Evolutionary conservation across 2,888 invertebrate genomes (phyloP).

Genomic region (Agriopis marginaria): DNA sequence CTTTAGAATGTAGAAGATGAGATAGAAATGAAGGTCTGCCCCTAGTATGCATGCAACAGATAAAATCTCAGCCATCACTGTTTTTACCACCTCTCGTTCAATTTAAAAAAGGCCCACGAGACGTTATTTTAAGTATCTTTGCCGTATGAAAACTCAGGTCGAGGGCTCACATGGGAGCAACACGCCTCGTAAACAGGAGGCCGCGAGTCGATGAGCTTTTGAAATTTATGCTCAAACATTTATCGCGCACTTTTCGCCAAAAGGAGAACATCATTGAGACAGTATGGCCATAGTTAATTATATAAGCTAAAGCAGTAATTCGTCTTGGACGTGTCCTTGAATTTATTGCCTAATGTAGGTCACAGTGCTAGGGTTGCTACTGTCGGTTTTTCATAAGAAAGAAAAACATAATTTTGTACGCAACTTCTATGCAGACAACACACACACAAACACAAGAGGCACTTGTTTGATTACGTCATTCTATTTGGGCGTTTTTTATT

Average conservation of each 20-base stretch:
- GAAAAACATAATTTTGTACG: no score
- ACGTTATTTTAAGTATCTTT: conserved; percentile 42
- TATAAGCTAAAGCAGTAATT: not conserved
- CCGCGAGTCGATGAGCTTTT: conserved; percentile 58
- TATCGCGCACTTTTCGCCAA: conserved; percentile 60
- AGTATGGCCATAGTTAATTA: conserved; percentile 3
- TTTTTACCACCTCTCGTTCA: conserved; percentile 24
- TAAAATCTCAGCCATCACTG: conserved; percentile 27
- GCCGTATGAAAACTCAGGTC: conserved; percentile 43
- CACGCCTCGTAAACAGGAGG: conserved; percentile 53
- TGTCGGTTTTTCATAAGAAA: no score
- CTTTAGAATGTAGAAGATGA: no score
- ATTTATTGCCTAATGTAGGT: no score
- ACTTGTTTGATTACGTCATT: no score
- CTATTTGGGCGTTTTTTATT: no score
- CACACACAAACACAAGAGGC: no score
- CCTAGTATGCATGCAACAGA: not conserved
- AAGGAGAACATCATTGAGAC: conserved; percentile 48
- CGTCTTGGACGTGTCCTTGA: conserved; percentile 23
- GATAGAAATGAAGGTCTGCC: no score
- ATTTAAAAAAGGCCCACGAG: conserved; percentile 41
- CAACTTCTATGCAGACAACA: no score
- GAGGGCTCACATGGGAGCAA: conserved; percentile 53
- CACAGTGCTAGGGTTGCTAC: no score
- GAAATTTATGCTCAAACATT: conserved; percentile 68